Evolutionary conservation across 2,113 vertebrate species (phyloP).

Genomic region (Labrus mixtus): DNA sequence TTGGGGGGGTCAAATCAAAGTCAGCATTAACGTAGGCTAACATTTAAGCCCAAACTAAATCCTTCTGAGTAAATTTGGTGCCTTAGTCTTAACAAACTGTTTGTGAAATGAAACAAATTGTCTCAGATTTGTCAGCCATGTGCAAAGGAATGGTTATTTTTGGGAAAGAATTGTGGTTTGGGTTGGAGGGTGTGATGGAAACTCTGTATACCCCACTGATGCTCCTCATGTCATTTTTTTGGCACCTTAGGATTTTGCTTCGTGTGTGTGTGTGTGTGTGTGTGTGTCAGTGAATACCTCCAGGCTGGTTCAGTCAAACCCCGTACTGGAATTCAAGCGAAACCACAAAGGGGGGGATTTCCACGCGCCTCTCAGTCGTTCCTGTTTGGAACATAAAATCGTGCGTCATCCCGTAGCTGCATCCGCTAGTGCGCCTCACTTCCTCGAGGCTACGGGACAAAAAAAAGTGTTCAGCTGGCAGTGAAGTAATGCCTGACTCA

Average conservation of each 20-base stretch:
- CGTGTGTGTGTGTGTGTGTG: slow-evolving; percentile 23
- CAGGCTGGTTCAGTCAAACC: slow-evolving; percentile 76
- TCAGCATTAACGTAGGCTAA: too few relatives aligned
- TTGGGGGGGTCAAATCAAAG: too few relatives aligned
- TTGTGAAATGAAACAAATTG: too few relatives aligned
- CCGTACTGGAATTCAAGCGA: slow-evolving; percentile 72
- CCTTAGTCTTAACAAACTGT: too few relatives aligned
- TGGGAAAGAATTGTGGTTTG: too few relatives aligned
- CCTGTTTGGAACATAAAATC: slow-evolving; percentile 56
- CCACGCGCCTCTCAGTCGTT: slow-evolving; percentile 71
- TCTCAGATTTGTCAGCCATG: too few relatives aligned
- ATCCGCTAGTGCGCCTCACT: slow-evolving; percentile 65
- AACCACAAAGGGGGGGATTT: slow-evolving; percentile 77
- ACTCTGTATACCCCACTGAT: too few relatives aligned
- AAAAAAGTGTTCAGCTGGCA: slow-evolving; percentile 61
- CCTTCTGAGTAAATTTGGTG: too few relatives aligned
- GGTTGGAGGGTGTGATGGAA: too few relatives aligned
- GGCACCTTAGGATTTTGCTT: slow-evolving; percentile 9
- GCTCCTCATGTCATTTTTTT: neutral
- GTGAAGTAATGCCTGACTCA: slow-evolving; percentile 70
- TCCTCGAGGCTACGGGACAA: slow-evolving; percentile 59
- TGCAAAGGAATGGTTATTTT: too few relatives aligned
- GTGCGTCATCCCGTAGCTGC: slow-evolving; percentile 70
- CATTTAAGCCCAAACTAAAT: too few relatives aligned
- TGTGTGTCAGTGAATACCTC: slow-evolving; percentile 61